Evolutionary conservation across 2,113 vertebrate genomes (phyloP), one percentile per base, ranked within the genome.

Genomic region (Semnornis frantzii): DNA sequence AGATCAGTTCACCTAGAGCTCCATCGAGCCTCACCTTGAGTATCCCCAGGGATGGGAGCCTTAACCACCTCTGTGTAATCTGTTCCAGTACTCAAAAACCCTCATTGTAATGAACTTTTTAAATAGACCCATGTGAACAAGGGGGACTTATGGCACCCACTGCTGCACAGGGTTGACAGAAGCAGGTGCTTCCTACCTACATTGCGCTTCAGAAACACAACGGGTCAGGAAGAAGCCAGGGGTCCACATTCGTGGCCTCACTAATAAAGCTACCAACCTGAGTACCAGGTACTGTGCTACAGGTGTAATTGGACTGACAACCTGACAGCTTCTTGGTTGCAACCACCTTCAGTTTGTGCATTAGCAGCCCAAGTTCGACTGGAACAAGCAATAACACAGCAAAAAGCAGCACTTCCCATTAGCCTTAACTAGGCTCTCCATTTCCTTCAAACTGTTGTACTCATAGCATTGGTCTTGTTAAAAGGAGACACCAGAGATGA

Each of bases 391-490:
- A 57, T 1, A 31, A 0, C 1, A 82, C 62, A 72, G 78, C 70
- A 80, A 57, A 69, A 87, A 66, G 46, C 19, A n/a, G 14, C 28
- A 33, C 25, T 52, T 21, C 59, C 21, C 42, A 9, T 19, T 13
- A 48, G 6, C 33, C 48, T 60, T 46, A 39, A 21, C 52, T 33
- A 79, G 69, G 13, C 15, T 65, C 59, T 50, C 19, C 30, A 59
- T 20, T 15, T 82, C 68, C 78, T 55, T 66, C 78, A 46, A 57
- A 80, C 70, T 24, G 42, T 52, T 48, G 25, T 23, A 14, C 10
- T 76, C 3, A 0, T 9, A 20, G 37, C 55, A 18, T 34, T 52
- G 33, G 60, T 33, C 19, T 59, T 0, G 0, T 28, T 46, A 58
- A 71, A 70, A 68, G 73, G 39, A 58, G 39, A 66, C 6, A 15